Evolutionary conservation across 2,888 invertebrate genomes (phyloP).

Genomic region (Lapara coniferarum): DNA sequence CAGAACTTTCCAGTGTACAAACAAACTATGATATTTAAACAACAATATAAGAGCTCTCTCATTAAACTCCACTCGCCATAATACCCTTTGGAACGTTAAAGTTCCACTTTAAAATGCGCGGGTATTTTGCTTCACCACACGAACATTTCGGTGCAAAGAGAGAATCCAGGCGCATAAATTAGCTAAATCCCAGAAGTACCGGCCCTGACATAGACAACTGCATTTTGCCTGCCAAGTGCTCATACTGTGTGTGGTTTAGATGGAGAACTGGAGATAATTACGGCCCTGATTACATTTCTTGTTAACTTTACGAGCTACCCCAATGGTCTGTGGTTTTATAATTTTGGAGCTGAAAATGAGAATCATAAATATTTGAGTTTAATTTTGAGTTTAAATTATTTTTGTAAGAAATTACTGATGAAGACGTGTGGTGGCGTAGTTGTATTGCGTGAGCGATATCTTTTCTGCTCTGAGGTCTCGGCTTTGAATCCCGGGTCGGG

Average conservation of each 20-base stretch:
- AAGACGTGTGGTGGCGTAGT: too few relatives aligned
- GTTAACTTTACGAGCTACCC: slow-evolving; percentile 29
- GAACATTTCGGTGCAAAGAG: slow-evolving; percentile 39
- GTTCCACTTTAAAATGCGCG: slow-evolving; percentile 15
- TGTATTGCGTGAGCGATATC: too few relatives aligned
- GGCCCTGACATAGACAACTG: slow-evolving; percentile 44
- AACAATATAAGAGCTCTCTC: neutral
- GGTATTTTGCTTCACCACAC: slow-evolving; percentile 9
- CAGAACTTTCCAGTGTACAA: slow-evolving; percentile 1
- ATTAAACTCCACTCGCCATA: neutral
- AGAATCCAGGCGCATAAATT: slow-evolving; percentile 55
- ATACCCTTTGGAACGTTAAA: slow-evolving; percentile 20
- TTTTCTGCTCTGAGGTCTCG: too few relatives aligned
- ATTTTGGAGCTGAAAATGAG: neutral
- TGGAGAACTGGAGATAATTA: slow-evolving; percentile 33
- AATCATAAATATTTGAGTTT: neutral
- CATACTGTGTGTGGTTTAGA: slow-evolving; percentile 30
- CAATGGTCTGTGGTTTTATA: neutral
- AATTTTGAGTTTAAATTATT: neutral
- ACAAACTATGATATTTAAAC: slow-evolving; percentile 7
- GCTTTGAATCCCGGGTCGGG: too few relatives aligned
- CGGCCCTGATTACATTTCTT: slow-evolving; percentile 36
- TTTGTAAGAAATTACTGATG: too few relatives aligned
- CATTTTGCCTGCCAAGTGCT: slow-evolving; percentile 48
- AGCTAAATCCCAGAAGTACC: slow-evolving; percentile 43